phyloP scores from a whole-genome alignment of 1,140 invertebrate genomes.

The Drosophila rhopaloa region DNA sequence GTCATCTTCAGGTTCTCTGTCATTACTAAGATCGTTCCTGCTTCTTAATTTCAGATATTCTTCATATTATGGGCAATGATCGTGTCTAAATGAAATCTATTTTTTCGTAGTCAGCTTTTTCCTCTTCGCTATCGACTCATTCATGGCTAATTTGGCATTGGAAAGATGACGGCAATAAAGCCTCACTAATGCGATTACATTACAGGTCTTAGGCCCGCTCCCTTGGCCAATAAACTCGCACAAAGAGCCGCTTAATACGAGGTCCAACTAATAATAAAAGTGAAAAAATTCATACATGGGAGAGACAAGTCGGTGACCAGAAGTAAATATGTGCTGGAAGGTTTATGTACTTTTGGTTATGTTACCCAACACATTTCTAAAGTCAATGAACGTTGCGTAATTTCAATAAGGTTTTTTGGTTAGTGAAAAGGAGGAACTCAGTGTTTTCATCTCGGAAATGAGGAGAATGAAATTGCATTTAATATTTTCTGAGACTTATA shows the following conservation, averaged over 20 bases:
- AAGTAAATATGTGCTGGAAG: slow-evolving; percentile 27
- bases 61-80: slow-evolving; percentile 70
- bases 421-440: slow-evolving; percentile 14
- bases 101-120: slow-evolving; percentile 53
- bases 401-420: slow-evolving; percentile 75
- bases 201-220: slow-evolving; percentile 55
- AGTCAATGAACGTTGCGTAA: slow-evolving; percentile 83
- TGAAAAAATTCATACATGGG: slow-evolving; percentile 51
- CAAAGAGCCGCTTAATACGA: slow-evolving; percentile 64
- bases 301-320: slow-evolving; percentile 35
- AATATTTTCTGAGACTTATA: slow-evolving; percentile 55
- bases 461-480: slow-evolving; percentile 81
- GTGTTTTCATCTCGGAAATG: slow-evolving; percentile 60
- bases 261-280: slow-evolving; percentile 76
- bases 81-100: slow-evolving; percentile 81
- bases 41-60: slow-evolving; percentile 41
- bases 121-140: slow-evolving; percentile 29
- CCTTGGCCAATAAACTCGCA: slow-evolving; percentile 6
- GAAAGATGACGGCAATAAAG: slow-evolving; percentile 63
- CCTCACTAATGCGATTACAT: slow-evolving; percentile 78
- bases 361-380: slow-evolving; percentile 59
- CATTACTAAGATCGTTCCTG: slow-evolving; percentile 69
- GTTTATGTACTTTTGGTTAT: slow-evolving; percentile 27
- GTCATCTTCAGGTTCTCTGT: slow-evolving; percentile 54
- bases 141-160: slow-evolving; percentile 59